phyloP scores from a whole-genome alignment of 2,888 invertebrate genomes.

The Eilema sororculum region DNA sequence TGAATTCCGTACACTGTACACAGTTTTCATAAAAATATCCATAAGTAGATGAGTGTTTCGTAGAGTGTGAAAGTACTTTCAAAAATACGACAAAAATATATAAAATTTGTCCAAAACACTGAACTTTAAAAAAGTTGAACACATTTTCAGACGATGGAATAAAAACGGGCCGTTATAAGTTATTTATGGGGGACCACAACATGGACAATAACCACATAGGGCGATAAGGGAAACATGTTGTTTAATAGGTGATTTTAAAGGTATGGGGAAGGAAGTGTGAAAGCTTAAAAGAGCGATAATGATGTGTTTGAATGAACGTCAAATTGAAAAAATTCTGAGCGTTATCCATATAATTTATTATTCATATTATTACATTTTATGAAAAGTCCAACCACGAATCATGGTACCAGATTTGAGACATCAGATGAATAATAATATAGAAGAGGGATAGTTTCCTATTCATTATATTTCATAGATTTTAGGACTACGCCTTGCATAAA shows the following conservation, averaged over 20 bases:
- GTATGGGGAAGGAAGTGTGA: background rate
- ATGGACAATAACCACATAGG: constrained; percentile 33
- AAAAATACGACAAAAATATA: constrained; percentile 30
- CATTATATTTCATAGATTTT: background rate
- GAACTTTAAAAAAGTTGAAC: constrained; percentile 46
- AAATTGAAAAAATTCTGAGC: too few relatives aligned
- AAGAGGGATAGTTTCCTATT: background rate
- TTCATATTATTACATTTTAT: too few relatives aligned
- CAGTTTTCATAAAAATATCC: too few relatives aligned
- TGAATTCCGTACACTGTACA: too few relatives aligned
- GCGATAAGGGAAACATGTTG: constrained; percentile 40
- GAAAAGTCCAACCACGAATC: background rate
- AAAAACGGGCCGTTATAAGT: constrained; percentile 48
- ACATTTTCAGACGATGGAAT: constrained; percentile 38
- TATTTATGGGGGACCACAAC: constrained; percentile 39
- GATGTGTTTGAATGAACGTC: background rate
- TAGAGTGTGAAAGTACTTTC: constrained; percentile 4
- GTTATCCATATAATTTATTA: too few relatives aligned
- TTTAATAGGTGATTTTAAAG: constrained; percentile 26
- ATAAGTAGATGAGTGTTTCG: too few relatives aligned
- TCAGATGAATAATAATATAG: background rate
- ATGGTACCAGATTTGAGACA: background rate
- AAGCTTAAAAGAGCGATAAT: background rate
- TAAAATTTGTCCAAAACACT: constrained; percentile 36
- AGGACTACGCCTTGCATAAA: background rate